Evolutionary conservation across 2,797 vertebrate genomes (phyloP), one percentile per base, ranked within the genome.

Genomic region (Danio tinwini): DNA sequence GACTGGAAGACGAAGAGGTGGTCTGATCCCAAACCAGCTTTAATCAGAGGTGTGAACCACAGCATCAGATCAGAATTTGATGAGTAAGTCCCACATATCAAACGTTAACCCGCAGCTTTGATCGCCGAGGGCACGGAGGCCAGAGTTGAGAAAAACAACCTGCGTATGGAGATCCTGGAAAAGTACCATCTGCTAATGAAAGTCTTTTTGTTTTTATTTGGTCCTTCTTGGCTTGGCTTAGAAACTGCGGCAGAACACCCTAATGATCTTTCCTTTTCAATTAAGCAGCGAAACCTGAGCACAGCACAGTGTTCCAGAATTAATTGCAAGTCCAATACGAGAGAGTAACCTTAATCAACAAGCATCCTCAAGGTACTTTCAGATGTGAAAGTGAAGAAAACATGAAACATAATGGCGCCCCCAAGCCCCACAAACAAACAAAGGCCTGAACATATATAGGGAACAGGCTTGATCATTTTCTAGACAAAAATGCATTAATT

Each of bases 231-330:
- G 56, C 78, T 80, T 72, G 73, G 58, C 74, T 69, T 68, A 21
- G 61, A 58, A 9, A 40, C 82, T 56, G 47, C 71, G 52, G 63
- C 74, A 74, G 70, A 82, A 72, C 72, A 85, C 64, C 70, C 63
- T 83, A 81, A 84, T 85, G 77, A 78, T 81, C 76, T 81, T 84
- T 68, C 71, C 65, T 83, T 86, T 85, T 85, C 81, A 88, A 88
- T 88, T 85, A 88, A 56, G 82, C 64, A 61, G 67, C 40, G 16
- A 49, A 74, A 71, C 58, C 53, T 6, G 47, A 76, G 40, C 44
- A n/a, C 47, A 70, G 67, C 56, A 12, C 55, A 61, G 62, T 82
- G 63, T 78, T 82, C 63, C 71, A 58, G 74, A 79, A 70, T 71
- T 82, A 88, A 85, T 86, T 85, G 81, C 16, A 77, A 78, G 56